Evolutionary conservation across 2,797 vertebrate genomes (phyloP).

Genomic region (Eulemur mongoz): DNA sequence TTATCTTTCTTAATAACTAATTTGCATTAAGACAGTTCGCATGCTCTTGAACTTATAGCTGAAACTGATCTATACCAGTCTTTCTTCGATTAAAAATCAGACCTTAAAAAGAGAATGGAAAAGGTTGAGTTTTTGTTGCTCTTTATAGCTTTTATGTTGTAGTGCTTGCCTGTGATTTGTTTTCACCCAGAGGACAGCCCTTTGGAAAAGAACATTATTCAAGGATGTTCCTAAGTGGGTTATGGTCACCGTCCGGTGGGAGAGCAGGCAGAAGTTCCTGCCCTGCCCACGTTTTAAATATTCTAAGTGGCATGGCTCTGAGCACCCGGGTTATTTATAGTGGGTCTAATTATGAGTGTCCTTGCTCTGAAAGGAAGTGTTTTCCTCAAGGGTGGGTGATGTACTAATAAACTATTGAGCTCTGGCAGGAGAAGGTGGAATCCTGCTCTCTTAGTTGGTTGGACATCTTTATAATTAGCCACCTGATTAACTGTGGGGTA

Average conservation of each 20-base stretch:
- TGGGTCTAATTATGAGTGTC: not conserved
- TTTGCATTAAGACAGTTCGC: not conserved
- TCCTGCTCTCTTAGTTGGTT: not conserved
- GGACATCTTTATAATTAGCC: not conserved
- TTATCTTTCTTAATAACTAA: not conserved
- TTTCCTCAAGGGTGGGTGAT: not conserved
- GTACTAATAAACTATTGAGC: not conserved
- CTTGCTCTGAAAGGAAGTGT: constrained; percentile 1
- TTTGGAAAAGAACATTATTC: not conserved
- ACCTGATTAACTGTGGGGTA: not conserved
- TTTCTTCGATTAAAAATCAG: not conserved
- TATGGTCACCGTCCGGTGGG: not conserved
- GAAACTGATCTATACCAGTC: not conserved
- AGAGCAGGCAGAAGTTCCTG: not conserved
- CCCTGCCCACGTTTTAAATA: not conserved
- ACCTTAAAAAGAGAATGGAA: not conserved
- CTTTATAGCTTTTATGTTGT: not conserved
- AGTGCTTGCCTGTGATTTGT: not conserved
- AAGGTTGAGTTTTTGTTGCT: not conserved
- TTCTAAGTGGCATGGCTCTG: not conserved
- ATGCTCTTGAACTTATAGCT: not conserved
- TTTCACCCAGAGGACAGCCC: not conserved
- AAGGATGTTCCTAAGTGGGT: not conserved
- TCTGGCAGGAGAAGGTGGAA: not conserved
- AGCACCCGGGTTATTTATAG: constrained; percentile 1